Evolutionary conservation across 2,888 invertebrate genomes (phyloP).

Genomic region (Abrostola triplasia): DNA sequence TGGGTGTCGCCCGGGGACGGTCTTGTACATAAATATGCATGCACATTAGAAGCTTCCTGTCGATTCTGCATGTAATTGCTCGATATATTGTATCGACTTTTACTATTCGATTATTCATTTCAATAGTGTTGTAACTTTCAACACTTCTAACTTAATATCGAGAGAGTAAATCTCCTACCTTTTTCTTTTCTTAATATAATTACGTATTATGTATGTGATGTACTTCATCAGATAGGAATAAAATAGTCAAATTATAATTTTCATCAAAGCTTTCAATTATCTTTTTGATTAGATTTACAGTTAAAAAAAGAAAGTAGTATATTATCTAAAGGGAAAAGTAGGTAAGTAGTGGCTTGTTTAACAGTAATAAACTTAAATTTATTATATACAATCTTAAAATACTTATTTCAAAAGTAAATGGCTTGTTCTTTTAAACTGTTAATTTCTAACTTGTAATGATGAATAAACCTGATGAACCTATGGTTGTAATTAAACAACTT

Average conservation of each 20-base stretch:
- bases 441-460: neutral
- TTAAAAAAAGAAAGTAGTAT: too few species aligned
- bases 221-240: too few species aligned
- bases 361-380: too few species aligned
- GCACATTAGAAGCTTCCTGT: slow-evolving; percentile 42
- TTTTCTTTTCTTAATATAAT: too few species aligned
- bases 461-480: neutral
- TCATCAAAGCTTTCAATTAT: too few species aligned
- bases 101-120: slow-evolving; percentile 22
- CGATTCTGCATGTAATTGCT: slow-evolving; percentile 34
- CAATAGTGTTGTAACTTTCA: slow-evolving; percentile 6
- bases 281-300: too few species aligned
- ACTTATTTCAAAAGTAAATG: too few species aligned
- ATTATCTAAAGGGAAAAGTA: too few species aligned
- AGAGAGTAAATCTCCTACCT: neutral
- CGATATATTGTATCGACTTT: slow-evolving; percentile 25
- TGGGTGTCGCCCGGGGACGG: slow-evolving; percentile 33
- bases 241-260: too few species aligned
- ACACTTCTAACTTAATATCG: neutral
- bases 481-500: slow-evolving; percentile 2
- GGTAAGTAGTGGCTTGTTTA: too few species aligned
- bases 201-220: too few species aligned
- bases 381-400: too few species aligned
- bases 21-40: slow-evolving; percentile 48
- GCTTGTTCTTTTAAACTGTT: neutral